Evolutionary conservation across 2,797 vertebrate genomes (phyloP).

Genomic region (Knipowitschia caucasica): DNA sequence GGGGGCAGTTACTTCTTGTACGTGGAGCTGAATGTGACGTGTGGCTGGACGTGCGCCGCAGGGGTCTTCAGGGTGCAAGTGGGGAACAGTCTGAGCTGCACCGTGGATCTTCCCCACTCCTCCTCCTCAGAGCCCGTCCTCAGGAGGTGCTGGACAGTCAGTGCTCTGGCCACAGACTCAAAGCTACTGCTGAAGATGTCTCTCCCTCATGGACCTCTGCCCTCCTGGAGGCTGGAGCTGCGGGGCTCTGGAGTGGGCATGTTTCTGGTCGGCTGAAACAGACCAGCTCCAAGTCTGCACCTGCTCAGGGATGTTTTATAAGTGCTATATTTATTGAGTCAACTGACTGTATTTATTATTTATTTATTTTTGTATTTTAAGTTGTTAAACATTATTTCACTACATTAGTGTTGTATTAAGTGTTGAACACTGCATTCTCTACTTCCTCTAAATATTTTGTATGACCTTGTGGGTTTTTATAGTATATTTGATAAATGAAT

Average conservation of each 20-base stretch:
- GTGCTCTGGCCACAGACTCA: accelerated
- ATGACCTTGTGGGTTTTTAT: conserved; percentile 5
- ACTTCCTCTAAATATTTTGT: not conserved
- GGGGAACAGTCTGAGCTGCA: conserved; percentile 35
- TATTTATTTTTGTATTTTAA: conserved; percentile 3
- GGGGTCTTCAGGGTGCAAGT: conserved; percentile 16
- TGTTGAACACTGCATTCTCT: not conserved
- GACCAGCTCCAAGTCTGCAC: not conserved
- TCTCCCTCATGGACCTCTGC: accelerated
- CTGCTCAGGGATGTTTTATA: not conserved
- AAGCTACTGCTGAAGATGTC: conserved; percentile 27
- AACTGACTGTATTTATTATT: conserved; percentile 10
- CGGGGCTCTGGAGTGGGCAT: conserved; percentile 51
- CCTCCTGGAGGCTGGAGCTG: conserved; percentile 46
- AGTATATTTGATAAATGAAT: not conserved
- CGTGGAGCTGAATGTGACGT: conserved; percentile 48
- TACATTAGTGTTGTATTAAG: conserved; percentile 8
- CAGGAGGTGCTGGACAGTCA: conserved; percentile 64
- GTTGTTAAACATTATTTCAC: not conserved
- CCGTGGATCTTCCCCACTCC: conserved; percentile 27
- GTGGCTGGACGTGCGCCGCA: accelerated
- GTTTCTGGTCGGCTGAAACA: conserved; percentile 54
- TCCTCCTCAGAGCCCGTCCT: accelerated
- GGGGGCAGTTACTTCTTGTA: conserved; percentile 59
- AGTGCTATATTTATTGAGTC: conserved; percentile 1